A percentile compares a stretch with the other conserved stretches of the same genome.
Evolutionary conservation across 2,888 invertebrate genomes (phyloP).

Genomic region (Cabera pusaria): DNA sequence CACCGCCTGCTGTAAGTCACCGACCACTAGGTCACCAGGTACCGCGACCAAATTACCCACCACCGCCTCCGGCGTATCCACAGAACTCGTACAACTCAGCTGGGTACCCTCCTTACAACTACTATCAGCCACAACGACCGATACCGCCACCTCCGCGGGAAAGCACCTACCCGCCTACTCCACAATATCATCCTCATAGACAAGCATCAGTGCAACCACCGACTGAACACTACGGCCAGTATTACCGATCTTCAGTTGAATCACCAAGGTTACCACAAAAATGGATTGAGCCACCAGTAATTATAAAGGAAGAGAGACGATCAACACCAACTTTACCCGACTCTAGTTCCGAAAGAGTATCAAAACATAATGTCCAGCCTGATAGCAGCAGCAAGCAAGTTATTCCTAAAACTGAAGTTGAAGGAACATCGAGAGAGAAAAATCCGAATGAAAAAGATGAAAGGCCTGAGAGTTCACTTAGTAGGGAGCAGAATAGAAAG

Average conservation of each 20-base stretch:
- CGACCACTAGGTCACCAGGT: slow-evolving; percentile 1
- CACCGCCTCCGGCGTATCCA: slow-evolving; percentile 21
- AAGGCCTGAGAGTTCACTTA: too few relatives aligned
- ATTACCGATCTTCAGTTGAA: slow-evolving; percentile 6
- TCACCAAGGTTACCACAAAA: slow-evolving; percentile 3
- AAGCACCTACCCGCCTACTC: slow-evolving; percentile 22
- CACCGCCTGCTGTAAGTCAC: slow-evolving; percentile 37
- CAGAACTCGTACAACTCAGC: slow-evolving; percentile 5
- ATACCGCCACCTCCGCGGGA: slow-evolving; percentile 29
- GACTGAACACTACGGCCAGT: background rate
- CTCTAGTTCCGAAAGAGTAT: slow-evolving; percentile 4
- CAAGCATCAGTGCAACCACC: slow-evolving; percentile 1
- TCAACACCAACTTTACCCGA: slow-evolving; percentile 3
- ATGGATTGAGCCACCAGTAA: slow-evolving; percentile 1
- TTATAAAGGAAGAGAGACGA: slow-evolving; percentile 12
- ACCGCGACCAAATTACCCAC: slow-evolving; percentile 13
- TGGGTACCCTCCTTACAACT: slow-evolving; percentile 33
- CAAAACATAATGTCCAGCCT: too few relatives aligned
- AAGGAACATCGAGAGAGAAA: background rate
- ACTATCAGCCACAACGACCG: slow-evolving; percentile 40
- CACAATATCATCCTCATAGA: slow-evolving; percentile 12
- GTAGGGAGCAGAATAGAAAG: too few relatives aligned
- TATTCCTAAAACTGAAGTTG: slow-evolving; percentile 6
- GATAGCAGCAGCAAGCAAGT: too few relatives aligned
- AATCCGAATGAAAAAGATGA: too few relatives aligned